phyloP scores from a whole-genome alignment of 2,797 vertebrate species.

The Alectoris magna region DNA sequence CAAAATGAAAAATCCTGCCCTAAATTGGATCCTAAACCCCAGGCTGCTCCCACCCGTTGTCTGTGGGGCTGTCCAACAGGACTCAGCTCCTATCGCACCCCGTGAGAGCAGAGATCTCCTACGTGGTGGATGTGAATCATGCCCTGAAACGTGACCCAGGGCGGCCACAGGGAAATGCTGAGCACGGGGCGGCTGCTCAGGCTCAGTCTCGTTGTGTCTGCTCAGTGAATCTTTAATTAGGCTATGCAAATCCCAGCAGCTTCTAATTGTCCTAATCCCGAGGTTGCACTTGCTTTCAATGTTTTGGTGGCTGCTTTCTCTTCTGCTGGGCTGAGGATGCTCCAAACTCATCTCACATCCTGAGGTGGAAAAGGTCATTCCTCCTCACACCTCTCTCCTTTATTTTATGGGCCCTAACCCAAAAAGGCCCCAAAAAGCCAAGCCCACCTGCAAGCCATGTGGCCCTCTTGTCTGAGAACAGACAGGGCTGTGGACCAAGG shows the following conservation, averaged over 20 bases:
- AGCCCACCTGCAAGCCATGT: not conserved
- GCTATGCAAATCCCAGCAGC: not conserved
- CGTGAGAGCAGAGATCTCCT: not conserved
- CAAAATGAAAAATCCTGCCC: not conserved
- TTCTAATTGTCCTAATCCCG: not conserved
- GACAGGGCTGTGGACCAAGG: not conserved
- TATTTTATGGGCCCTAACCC: too few relatives aligned
- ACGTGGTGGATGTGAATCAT: fast-evolving
- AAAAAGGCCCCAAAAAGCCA: not conserved
- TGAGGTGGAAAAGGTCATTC: not conserved
- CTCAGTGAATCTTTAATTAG: not conserved
- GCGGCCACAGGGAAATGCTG: not conserved
- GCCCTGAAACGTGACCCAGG: not conserved
- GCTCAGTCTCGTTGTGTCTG: not conserved
- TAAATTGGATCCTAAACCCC: not conserved
- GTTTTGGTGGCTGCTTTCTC: too few relatives aligned
- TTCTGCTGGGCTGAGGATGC: not conserved
- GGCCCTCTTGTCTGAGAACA: not conserved
- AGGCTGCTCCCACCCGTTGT: not conserved
- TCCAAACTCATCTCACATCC: not conserved
- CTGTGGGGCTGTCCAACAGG: not conserved
- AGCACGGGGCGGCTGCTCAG: not conserved
- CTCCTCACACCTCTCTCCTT: not conserved
- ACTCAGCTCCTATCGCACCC: not conserved
- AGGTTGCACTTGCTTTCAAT: not conserved